Evolutionary conservation across 2,888 invertebrate species (phyloP).

Genomic region (Pycnomerus fuliginosus): DNA sequence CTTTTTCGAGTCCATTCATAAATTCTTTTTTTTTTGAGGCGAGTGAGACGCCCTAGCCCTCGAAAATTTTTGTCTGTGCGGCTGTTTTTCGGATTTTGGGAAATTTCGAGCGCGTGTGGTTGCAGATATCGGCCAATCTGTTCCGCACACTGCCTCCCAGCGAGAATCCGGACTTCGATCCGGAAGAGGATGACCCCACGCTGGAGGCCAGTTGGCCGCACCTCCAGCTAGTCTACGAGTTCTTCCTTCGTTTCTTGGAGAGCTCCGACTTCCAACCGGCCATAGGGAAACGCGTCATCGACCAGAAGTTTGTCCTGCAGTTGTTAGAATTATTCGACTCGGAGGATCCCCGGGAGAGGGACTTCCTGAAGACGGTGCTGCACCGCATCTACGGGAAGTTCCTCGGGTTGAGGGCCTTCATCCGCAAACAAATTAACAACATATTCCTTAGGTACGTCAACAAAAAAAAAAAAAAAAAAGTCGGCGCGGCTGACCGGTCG

Average conservation of each 20-base stretch:
- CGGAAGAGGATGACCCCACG: constrained; percentile 99
- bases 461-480: background rate
- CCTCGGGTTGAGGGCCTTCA: constrained; percentile 91
- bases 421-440: constrained; percentile 97
- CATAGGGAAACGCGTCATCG: constrained; percentile 76
- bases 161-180: constrained; percentile 96
- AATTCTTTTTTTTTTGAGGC: too few relatives aligned
- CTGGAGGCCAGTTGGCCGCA: constrained; percentile 99
- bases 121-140: constrained; percentile 76
- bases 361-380: constrained; percentile 95
- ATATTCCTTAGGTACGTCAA: constrained; percentile 81
- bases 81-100: too few relatives aligned
- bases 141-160: constrained; percentile 99
- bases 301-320: constrained; percentile 97
- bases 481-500: too few relatives aligned
- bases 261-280: constrained; percentile 98
- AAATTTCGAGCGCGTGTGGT: too few relatives aligned
- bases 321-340: constrained; percentile 95
- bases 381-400: constrained; percentile 99
- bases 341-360: constrained; percentile 94
- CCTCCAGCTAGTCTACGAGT: constrained; percentile 97
- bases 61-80: too few relatives aligned
- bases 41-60: too few relatives aligned
- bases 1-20: too few relatives aligned
- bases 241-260: constrained; percentile 97